These are phyloP conservation scores for Subacronicta megacephala DNA, from an alignment of 2,888 invertebrate species.

Conservation along the genomic window DNA sequence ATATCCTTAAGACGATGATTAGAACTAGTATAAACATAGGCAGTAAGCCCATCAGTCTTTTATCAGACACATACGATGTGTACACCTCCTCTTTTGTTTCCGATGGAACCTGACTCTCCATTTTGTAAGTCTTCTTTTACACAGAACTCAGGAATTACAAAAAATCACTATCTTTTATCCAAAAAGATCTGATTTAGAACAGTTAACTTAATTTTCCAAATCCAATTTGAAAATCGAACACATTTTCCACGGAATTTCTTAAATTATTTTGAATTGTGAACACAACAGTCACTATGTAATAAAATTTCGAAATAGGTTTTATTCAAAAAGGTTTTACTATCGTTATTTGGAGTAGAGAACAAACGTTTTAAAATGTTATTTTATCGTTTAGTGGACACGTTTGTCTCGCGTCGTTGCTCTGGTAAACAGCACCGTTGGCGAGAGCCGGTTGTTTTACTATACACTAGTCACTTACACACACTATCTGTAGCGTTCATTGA, in stretches of 20 bases:
- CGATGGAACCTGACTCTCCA: constrained; percentile 48
- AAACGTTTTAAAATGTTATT: constrained; percentile 2
- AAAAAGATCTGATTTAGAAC: constrained; percentile 7
- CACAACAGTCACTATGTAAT: constrained; percentile 2
- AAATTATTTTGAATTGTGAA: not conserved
- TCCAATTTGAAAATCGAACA: constrained; percentile 31
- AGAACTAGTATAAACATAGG: constrained; percentile 75
- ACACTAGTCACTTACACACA: no score
- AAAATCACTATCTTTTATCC: not conserved
- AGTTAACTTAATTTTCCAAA: constrained; percentile 6
- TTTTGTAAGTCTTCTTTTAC: constrained; percentile 33
- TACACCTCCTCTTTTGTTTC: constrained; percentile 44
- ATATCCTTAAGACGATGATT: constrained; percentile 73
- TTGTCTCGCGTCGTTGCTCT: constrained; percentile 34
- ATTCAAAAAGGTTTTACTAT: not conserved
- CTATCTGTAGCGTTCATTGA: constrained; percentile 51
- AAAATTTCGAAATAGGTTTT: not conserved
- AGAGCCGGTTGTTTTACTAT: constrained; percentile 13
- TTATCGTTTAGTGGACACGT: constrained; percentile 42
- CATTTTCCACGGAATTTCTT: constrained; percentile 8
- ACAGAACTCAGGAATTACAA: constrained; percentile 4
- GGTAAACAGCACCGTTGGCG: constrained; percentile 31
- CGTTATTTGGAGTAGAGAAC: constrained; percentile 8
- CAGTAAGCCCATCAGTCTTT: constrained; percentile 63
- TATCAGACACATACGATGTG: constrained; percentile 28